A percentile compares a stretch with the other conserved stretches of the same genome.
These are phyloP conservation scores for Calliopsis andreniformis DNA, from an alignment of 1,140 invertebrate species.

Conservation along the genomic window DNA sequence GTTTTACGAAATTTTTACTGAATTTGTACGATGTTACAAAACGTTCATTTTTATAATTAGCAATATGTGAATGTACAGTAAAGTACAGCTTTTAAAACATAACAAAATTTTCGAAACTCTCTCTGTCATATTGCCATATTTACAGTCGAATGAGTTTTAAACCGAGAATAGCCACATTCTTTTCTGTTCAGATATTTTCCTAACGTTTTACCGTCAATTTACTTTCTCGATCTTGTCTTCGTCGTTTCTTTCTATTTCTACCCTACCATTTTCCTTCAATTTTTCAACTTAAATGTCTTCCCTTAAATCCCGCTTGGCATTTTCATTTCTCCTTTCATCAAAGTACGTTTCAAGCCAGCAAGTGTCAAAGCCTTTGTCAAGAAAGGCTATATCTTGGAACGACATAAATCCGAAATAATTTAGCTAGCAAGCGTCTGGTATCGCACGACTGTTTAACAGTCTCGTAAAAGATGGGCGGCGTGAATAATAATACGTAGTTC, in stretches of 20 bases:
- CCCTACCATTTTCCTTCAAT: conserved; percentile 1
- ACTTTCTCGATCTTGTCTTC: conserved; percentile 29
- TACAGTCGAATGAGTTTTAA: background rate
- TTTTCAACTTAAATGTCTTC: conserved; percentile 24
- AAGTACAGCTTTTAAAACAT: too few species aligned
- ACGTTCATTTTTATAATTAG: too few species aligned
- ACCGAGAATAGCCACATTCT: conserved; percentile 8
- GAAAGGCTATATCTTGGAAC: conserved; percentile 29
- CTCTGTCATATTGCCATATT: too few species aligned
- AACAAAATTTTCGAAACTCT: background rate
- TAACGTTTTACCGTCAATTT: conserved; percentile 50
- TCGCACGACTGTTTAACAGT: background rate
- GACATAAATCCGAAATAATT: conserved; percentile 60
- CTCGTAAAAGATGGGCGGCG: conserved; percentile 22
- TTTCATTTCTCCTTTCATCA: conserved; percentile 28
- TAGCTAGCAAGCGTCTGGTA: background rate
- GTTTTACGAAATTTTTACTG: too few species aligned
- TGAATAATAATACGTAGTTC: conserved; percentile 8
- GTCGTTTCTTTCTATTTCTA: background rate
- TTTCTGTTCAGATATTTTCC: conserved; percentile 55
- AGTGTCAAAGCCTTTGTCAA: background rate
- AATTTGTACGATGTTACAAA: too few species aligned
- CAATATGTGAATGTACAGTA: too few species aligned
- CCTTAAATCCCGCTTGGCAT: conserved; percentile 9
- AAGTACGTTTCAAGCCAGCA: background rate